Base-by-base conservation (phyloP, 2,888 invertebrate genomes). In the Tryphoninae sp. region DNA sequence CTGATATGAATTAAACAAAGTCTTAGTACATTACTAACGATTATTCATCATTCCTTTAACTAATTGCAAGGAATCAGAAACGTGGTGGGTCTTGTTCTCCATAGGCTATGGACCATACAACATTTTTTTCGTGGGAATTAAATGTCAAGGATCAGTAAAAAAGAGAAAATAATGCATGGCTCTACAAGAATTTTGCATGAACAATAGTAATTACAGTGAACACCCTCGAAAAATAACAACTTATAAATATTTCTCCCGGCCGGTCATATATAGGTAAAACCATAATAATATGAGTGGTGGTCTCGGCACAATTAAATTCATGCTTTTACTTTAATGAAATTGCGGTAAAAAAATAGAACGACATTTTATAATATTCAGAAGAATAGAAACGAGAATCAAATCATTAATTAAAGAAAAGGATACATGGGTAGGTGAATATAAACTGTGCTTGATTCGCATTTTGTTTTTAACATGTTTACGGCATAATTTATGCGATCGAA, bases 131-230 rank as follows among this genome's bases (percentile, higher is more conserved):
- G 33, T 33, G 6, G 33, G 49, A 26, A 53, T 59, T 11, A 75
- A 67, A 75, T 67, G 75, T 67, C 75, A 75, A 75, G 67, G 75
- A 59, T 59, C 45, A 49, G 16, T n/a, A 64, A 51, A 19, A 61
- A 40, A 40, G 51, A 26, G 49, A 16, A 51, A n/a, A 19, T 19
- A 26, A 62, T 53, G 11, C 13, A 23, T 65, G 51, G 16, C 62
- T 53, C n/a, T 40, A 19, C n/a, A 53, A 23, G 40, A 58, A 33
- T 7, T n/a, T 23, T n/a, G 16, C 33, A 33, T 16, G 11, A 42
- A 22, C 19, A 2, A 53, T 53, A 13, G 45, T 13, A 45, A 45
- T 13, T 33, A 6, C 6, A 45, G 2, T 45, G 13, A 45, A 45
- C 45, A 45, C 45, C 45, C 13, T 45, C 0, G 2, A 45, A 4